Base-by-base conservation (phyloP, 92 coral and sea anemone genomes). In the Zoanthus sansibaricus region DNA sequence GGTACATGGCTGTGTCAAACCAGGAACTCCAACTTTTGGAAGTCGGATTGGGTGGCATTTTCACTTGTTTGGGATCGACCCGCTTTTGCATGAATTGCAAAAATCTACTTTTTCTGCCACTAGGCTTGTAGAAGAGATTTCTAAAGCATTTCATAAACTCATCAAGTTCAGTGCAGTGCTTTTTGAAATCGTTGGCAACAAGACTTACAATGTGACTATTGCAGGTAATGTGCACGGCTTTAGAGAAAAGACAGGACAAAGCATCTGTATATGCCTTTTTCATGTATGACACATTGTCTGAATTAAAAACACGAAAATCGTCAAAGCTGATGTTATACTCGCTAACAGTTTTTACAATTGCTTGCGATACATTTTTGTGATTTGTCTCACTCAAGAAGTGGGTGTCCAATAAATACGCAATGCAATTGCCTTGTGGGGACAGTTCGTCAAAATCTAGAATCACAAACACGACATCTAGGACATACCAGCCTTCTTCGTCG, bases 141-240 rank as follows among this genome's bases (percentile, higher is more conserved):
- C 94, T 58, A 62, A 91, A 88, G 45, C 93, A 93, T 48, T 91
- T 93, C 14, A 91, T 66, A 82, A 93, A 91, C 64, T 93, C 91
- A 55, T 75, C 88, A n/a, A 70, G 83, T 49, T 90, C 93, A 20
- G 58, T 72, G 76, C 91, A 93, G 77, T 21, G 14, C 75, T 86
- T 90, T 79, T 93, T 90, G 37, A 93, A 90, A 64, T 93, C 95
- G 25, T 76, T n/a, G 44, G 93, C 94, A 55, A 91, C 91, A 12
- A 91, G 91, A 88, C 73, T 93, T 13, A 93, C 94, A 88, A 91
- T 82, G 84, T 91, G 94, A 52, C 96, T 93, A 51, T 88, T 75
- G 72, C 96, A 93, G 75, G 89, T 91, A 72, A 88, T 91, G 71
- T 93, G 91, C 20, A 88, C 83, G 44, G 88, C 91, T 13, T 31